Conservation (phyloP, 2,888 invertebrate genomes). For the Polyploca ridens region DNA sequence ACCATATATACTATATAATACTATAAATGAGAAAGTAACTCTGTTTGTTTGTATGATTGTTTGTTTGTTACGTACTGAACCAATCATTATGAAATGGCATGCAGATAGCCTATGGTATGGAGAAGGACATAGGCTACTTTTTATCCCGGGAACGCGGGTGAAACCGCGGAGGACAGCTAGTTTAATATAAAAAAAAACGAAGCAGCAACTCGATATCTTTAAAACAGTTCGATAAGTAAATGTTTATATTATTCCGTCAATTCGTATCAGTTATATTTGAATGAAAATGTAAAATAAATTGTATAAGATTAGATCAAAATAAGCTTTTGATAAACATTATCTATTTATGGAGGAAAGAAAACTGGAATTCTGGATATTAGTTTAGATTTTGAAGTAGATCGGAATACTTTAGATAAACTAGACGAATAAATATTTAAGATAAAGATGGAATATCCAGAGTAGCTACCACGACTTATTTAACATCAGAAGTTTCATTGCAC, state of each 20-base stretch:
- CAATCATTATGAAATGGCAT: too few relatives aligned
- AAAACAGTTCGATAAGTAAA: background rate
- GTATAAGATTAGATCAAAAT: slow-evolving; percentile 9
- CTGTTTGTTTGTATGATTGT: too few relatives aligned
- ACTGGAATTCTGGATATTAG: slow-evolving; percentile 9
- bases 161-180: background rate
- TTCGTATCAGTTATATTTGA: slow-evolving; percentile 11
- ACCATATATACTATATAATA: too few relatives aligned
- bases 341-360: slow-evolving; percentile 7
- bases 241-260: slow-evolving; percentile 6
- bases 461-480: background rate
- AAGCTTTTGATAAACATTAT: slow-evolving; percentile 3
- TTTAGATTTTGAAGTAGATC: slow-evolving; percentile 11
- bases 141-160: too few relatives aligned
- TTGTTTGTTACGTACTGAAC: too few relatives aligned
- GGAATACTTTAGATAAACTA: background rate
- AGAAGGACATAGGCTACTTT: too few relatives aligned
- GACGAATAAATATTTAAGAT: background rate
- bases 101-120: too few relatives aligned
- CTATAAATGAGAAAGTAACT: too few relatives aligned
- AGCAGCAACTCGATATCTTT: background rate
- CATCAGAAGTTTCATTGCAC: background rate
- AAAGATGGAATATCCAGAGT: background rate
- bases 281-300: slow-evolving; percentile 6
- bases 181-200: background rate